Conservation (phyloP, 2,113 vertebrate species). For the Sander lucioperca region DNA sequence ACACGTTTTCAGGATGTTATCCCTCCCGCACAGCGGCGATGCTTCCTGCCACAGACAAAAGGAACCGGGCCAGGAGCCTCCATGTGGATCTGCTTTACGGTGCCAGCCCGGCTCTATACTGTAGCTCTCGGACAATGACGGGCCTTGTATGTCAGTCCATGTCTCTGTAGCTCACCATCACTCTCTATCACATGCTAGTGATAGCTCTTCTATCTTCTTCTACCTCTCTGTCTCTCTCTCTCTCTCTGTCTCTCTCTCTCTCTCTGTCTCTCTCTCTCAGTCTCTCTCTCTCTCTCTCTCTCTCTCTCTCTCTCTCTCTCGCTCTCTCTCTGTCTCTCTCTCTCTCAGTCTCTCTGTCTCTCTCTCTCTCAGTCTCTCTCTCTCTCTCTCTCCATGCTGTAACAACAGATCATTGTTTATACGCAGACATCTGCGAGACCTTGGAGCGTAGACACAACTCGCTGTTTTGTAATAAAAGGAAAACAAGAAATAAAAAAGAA, state of each 20-base stretch:
- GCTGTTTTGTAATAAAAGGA: background rate
- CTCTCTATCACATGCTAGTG: conserved; percentile 17
- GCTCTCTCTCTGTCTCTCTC: too few relatives aligned
- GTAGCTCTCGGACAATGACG: conserved; percentile 37
- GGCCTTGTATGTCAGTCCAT: conserved; percentile 45
- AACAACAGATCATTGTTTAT: conserved; percentile 19
- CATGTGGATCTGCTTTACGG: conserved; percentile 42
- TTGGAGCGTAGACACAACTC: background rate
- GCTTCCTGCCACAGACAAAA: conserved; percentile 53
- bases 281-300: too few relatives aligned
- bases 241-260: background rate
- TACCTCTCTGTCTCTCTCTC: too few relatives aligned
- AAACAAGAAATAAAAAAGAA: too few relatives aligned
- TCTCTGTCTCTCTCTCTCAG: background rate
- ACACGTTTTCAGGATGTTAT: conserved; percentile 16
- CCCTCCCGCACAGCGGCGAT: background rate
- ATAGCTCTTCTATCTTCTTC: background rate
- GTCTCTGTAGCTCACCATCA: conserved; percentile 33
- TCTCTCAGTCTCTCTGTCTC: background rate
- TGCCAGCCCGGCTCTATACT: conserved; percentile 13
- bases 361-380: background rate
- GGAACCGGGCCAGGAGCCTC: conserved; percentile 30
- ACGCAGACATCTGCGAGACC: conserved; percentile 5
- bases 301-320: too few relatives aligned
- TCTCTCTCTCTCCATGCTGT: background rate